Conservation (phyloP, 2,113 vertebrate species). For the Phalacrocorax aristotelis region DNA sequence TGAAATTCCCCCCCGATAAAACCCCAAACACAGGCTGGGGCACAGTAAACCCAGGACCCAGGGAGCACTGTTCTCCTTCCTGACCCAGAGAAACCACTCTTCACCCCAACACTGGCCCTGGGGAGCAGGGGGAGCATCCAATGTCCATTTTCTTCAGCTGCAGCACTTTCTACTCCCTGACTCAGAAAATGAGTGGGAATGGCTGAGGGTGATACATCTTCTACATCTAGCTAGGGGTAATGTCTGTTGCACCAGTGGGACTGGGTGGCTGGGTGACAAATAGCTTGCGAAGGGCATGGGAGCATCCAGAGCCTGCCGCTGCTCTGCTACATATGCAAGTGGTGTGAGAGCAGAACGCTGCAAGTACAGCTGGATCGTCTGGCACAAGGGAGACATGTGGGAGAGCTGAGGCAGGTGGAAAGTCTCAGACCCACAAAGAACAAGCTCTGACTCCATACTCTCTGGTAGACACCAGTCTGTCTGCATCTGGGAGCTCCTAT, state of each 20-base stretch:
- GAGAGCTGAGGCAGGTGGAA: neutral
- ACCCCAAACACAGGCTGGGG: neutral
- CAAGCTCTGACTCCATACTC: neutral
- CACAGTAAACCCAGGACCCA: neutral
- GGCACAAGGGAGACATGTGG: neutral
- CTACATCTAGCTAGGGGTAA: neutral
- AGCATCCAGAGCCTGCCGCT: neutral
- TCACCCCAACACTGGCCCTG: neutral
- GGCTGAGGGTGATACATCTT: neutral
- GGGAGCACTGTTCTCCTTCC: neutral
- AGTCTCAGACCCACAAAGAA: neutral
- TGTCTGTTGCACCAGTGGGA: neutral
- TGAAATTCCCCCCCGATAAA: neutral
- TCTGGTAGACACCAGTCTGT: neutral
- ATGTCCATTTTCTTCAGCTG: neutral
- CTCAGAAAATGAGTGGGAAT: neutral
- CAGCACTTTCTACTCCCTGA: neutral
- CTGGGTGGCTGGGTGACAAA: neutral
- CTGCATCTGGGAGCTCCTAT: neutral
- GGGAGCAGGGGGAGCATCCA: neutral
- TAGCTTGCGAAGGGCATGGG: neutral
- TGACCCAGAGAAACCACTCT: neutral
- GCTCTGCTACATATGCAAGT: neutral
- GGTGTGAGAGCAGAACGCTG: rapidly evolving
- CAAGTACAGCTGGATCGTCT: neutral